Conservation (phyloP, 2,113 vertebrate genomes). For the Periophthalmodon schlosseri region DNA sequence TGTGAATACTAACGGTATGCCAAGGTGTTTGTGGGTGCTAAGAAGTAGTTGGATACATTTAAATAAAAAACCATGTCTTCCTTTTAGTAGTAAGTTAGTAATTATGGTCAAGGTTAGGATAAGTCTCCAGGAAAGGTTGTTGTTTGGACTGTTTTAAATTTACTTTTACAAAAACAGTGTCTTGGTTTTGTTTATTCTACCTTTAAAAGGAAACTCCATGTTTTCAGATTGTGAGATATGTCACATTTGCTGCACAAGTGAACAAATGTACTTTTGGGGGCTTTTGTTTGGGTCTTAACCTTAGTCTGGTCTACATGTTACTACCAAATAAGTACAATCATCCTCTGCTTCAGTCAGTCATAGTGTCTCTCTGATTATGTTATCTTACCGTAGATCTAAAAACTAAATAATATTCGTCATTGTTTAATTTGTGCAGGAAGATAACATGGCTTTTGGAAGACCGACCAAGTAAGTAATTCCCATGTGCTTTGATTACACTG, state of each 20-base stretch:
- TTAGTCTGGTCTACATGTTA: not conserved
- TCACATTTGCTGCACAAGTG: not conserved
- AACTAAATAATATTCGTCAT: not conserved
- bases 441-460: conserved; percentile 98
- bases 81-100: too few species aligned
- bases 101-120: too few species aligned
- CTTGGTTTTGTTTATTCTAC: not conserved
- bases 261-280: not conserved
- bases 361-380: not conserved
- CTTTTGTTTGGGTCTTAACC: not conserved
- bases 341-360: not conserved
- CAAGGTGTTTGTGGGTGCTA: not conserved
- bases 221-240: not conserved
- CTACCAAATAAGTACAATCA: conserved; percentile 1
- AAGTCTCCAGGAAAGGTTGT: too few species aligned
- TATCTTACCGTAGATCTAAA: not conserved
- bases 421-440: conserved; percentile 80
- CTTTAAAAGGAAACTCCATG: not conserved
- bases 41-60: not conserved
- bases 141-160: not conserved
- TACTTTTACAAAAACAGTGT: not conserved
- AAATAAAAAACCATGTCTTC: not conserved
- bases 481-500: not conserved
- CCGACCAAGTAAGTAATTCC: conserved; percentile 90
- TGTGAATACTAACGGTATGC: too few species aligned